Evolutionary conservation across 2,797 vertebrate genomes (phyloP).

Genomic region (Lacerta agilis): DNA sequence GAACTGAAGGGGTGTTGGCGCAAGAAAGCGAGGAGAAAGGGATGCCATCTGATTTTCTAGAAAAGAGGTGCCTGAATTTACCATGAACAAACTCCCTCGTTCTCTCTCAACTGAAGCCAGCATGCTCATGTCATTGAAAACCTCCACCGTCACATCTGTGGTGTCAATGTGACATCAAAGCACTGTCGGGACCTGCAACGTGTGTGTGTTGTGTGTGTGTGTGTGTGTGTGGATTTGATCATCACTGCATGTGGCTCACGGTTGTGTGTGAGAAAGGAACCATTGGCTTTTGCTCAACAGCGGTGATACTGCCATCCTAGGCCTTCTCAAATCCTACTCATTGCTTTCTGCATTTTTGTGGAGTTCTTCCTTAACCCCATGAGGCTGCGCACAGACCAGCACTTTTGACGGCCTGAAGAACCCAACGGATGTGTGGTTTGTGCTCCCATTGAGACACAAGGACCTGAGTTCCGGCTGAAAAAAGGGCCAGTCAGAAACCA

Average conservation of each 20-base stretch:
- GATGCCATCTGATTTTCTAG: no score
- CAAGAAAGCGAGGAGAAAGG: background rate
- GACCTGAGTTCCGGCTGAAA: conserved; percentile 72
- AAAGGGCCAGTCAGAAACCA: background rate
- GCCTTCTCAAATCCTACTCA: conserved; percentile 85
- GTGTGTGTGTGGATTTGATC: conserved; percentile 87
- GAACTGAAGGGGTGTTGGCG: background rate
- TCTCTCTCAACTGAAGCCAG: no score
- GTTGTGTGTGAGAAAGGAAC: conserved; percentile 96
- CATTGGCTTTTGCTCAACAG: conserved; percentile 95
- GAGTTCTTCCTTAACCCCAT: conserved; percentile 90
- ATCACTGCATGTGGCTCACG: conserved; percentile 98
- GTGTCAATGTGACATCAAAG: conserved; percentile 92
- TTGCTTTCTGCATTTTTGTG: conserved; percentile 89
- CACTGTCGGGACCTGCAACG: conserved; percentile 98
- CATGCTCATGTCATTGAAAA: no score
- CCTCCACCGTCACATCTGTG: conserved; percentile 1
- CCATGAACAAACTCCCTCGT: no score
- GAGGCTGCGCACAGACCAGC: conserved; percentile 84
- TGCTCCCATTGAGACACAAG: conserved; percentile 86
- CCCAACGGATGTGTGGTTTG: conserved; percentile 87
- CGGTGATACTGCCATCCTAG: conserved; percentile 89
- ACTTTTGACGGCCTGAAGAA: conserved; percentile 88
- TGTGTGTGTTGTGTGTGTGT: conserved; percentile 80
- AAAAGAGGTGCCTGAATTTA: no score